Evolutionary conservation across 1,140 invertebrate species (phyloP).

Genomic region (Stegodyphus dumicola): DNA sequence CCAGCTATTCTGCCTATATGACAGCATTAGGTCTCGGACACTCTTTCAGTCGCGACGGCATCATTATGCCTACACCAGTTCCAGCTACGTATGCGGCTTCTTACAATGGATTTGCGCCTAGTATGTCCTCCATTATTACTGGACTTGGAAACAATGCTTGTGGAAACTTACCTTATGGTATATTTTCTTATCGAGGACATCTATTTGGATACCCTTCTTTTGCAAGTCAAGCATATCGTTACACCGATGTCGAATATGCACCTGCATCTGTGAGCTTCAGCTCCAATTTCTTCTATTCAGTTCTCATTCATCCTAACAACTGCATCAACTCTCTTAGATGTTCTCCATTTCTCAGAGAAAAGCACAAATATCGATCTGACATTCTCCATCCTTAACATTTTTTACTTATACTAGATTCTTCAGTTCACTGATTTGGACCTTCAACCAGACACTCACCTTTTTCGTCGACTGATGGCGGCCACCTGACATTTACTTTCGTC

Average conservation of each 20-base stretch:
- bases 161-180: background rate
- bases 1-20: conserved; percentile 23
- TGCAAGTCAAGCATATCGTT: background rate
- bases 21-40: conserved; percentile 6
- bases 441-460: no score
- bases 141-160: background rate
- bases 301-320: no score
- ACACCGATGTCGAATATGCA: background rate
- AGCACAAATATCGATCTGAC: no score
- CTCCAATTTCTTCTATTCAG: no score
- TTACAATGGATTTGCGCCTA: background rate
- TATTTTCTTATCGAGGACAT: background rate
- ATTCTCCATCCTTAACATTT: no score
- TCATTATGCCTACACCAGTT: background rate
- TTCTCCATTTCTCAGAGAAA: no score
- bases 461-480: no score
- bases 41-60: conserved; percentile 14
- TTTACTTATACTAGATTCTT: no score
- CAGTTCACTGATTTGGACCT: no score
- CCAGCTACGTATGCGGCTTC: no score
- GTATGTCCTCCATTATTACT: background rate
- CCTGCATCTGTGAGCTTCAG: background rate
- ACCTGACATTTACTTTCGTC: no score
- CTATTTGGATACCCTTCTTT: background rate
- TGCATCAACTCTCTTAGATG: no score